phyloP scores from a whole-genome alignment of 2,113 vertebrate genomes.

The Sebastes fasciatus region DNA sequence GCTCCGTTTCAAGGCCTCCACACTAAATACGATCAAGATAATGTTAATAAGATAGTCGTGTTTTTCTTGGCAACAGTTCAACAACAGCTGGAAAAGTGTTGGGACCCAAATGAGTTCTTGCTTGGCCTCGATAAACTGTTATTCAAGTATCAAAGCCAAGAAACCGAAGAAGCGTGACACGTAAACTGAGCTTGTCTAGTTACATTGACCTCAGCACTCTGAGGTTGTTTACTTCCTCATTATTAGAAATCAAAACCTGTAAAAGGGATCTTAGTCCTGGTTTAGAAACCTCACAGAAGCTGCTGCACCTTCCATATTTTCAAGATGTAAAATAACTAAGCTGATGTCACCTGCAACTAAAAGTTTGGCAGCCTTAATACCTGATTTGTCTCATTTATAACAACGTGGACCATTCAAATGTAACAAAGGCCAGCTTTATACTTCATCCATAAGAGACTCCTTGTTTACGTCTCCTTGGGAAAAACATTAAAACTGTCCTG shows the following conservation, averaged over 20 bases:
- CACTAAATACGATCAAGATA: constrained; percentile 35
- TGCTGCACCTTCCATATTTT: background rate
- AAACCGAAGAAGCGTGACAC: constrained; percentile 12
- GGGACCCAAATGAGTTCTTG: constrained; percentile 27
- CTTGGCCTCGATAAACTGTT: background rate
- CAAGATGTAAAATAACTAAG: background rate
- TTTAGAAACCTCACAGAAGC: background rate
- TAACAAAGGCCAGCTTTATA: background rate
- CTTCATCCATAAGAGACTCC: background rate
- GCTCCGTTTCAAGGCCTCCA: constrained; percentile 9
- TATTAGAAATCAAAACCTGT: constrained; percentile 22
- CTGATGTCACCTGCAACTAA: background rate
- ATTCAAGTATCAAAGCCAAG: constrained; percentile 35
- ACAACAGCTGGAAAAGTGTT: constrained; percentile 42
- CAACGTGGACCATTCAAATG: background rate
- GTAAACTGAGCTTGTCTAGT: constrained; percentile 3
- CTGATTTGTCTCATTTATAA: background rate
- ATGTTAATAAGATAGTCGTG: constrained; percentile 44
- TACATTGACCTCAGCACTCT: background rate
- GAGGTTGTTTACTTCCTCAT: constrained; percentile 34
- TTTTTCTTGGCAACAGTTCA: constrained; percentile 55
- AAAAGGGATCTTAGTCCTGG: constrained; percentile 15
- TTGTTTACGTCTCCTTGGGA: background rate
- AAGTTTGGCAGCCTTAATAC: background rate
- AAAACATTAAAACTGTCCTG: background rate